Base-by-base conservation (phyloP, 2,888 invertebrate species). In the Pseudolycoriella hygida region DNA sequence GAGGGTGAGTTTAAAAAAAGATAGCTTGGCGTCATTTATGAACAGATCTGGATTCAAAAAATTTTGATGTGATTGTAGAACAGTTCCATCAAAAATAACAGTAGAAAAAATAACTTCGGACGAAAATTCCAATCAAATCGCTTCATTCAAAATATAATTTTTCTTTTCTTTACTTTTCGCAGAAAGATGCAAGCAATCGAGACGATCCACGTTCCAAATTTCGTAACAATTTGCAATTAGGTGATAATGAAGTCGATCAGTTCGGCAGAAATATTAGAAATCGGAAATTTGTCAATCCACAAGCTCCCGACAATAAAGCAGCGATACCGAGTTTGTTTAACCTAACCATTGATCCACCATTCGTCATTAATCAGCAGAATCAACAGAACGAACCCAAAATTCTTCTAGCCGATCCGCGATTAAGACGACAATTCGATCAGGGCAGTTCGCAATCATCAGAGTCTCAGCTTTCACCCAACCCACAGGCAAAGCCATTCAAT, bases 341-440 rank as follows among this genome's bases (percentile, higher is more conserved):
- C 15, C n/a, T 34, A 14, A 34, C 12, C 8, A 8, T 34, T 12
- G 34, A 34, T 34, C 12, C 12, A 14, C 12, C 15, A 12, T 14
- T 34, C 5, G n/a, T 12, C 4, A 12, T 12, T 4, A 14, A 34
- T 34, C 34, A 14, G n/a, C 34, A 12, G 12, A 5, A 30, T 30
- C 6, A 37, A 15, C 32, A 43, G 20, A 20, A 18, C 8, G 30
- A 39, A 2, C 39, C 44, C 2, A 34, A 19, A 1, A 18, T 40
- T 15, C 31, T 40, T 40, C 31, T 32, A n/a, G 30, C 25, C 12
- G 44, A 45, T 40, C 44, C 44, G 14, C 40, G 44, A n/a, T 19
- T 45, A 6, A 30, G 40, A 20, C 30, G 30, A 15, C 25, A 25
- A 8, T 25, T 25, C 11, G n/a, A 37, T 15, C n/a, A 37, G 11